These are phyloP conservation scores for Proctacanthus coquilletti DNA, from an alignment of 1,140 invertebrate genomes.

Conservation along the genomic window DNA sequence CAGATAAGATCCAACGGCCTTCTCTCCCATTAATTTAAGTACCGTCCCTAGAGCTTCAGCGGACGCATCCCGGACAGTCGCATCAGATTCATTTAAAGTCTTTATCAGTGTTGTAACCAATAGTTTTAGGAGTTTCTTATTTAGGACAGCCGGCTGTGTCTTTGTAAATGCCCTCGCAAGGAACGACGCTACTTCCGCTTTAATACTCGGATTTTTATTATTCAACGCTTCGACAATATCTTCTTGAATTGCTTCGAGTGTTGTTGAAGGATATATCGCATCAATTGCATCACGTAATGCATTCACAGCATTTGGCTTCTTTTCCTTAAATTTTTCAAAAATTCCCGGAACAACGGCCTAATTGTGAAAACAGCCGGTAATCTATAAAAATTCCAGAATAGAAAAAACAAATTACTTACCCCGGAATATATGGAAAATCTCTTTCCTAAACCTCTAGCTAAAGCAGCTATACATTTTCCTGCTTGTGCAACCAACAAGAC, in stretches of 20 bases:
- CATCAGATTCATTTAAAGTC: constrained; percentile 65
- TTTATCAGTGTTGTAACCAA: constrained; percentile 69
- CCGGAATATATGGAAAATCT: constrained; percentile 73
- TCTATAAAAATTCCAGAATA: constrained; percentile 2
- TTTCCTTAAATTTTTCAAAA: constrained; percentile 95
- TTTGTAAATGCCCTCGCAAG: constrained; percentile 66
- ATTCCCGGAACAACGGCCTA: constrained; percentile 57
- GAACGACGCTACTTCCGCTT: constrained; percentile 83
- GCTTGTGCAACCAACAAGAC: constrained; percentile 83
- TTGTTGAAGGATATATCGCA: constrained; percentile 70
- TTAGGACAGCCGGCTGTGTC: constrained; percentile 63
- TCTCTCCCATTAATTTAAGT: constrained; percentile 88
- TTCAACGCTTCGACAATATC: constrained; percentile 68
- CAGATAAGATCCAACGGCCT: constrained; percentile 70
- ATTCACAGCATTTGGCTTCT: constrained; percentile 79
- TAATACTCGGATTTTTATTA: constrained; percentile 92
- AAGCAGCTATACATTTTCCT: constrained; percentile 62
- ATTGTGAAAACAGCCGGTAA: constrained; percentile 1
- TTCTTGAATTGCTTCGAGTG: constrained; percentile 75
- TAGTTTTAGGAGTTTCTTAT: constrained; percentile 84
- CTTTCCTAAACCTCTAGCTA: constrained; percentile 78
- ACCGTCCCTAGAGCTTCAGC: constrained; percentile 87
- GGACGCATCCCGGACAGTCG: constrained; percentile 64
- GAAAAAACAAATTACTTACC: too few species aligned
- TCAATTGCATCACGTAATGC: constrained; percentile 84